Evolutionary conservation across 2,113 vertebrate species (phyloP), one percentile per base, ranked within the genome.

Genomic region (Elachura formosa): DNA sequence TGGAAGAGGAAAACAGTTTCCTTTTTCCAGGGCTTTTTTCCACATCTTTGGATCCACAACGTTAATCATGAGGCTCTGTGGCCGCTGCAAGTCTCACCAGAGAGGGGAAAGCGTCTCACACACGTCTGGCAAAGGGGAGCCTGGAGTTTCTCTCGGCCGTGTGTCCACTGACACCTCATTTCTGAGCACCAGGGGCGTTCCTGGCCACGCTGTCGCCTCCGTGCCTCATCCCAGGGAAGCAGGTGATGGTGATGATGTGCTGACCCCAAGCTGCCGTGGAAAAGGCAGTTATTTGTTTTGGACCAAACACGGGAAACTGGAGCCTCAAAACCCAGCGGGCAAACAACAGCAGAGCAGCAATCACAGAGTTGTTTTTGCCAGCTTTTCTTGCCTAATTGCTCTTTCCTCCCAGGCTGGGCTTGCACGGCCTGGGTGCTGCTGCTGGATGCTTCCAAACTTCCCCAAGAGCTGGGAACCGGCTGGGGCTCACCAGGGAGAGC

Each of bases 121-220:
- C 78, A 75, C 2, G 1, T 58, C 78, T 85, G 72, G 85, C 61
- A 36, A 62, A 9, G 17, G 16, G 49, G 22, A 90, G 67, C 52
- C 9, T 0, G 17, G 85, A 68, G 58, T 61, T 87, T 84, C 78
- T 34, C 56, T 69, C 4, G 46, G 4, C 71, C 12, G 2, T 18
- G 66, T 75, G 66, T 72, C 82, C 88, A 24, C 78, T 68, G 54
- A 85, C 94, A 94, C 90, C 79, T 95, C 86, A 36, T 93, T 88
- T 31, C 75, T 5, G 62, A 83, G 78, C 77, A 5, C 43, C 10
- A 0, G 43, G 33, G 90, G 61, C 25, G 7, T 43, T 77, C 20
- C 87, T 87, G 77, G 46, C 76, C 5, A 0, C 16, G 40, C 77
- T 64, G 23, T 1, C 2, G 23, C 78, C 86, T 92, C 80, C 46